Evolutionary conservation across 2,113 vertebrate genomes (phyloP).

Genomic region (Shinisaurus crocodilurus): DNA sequence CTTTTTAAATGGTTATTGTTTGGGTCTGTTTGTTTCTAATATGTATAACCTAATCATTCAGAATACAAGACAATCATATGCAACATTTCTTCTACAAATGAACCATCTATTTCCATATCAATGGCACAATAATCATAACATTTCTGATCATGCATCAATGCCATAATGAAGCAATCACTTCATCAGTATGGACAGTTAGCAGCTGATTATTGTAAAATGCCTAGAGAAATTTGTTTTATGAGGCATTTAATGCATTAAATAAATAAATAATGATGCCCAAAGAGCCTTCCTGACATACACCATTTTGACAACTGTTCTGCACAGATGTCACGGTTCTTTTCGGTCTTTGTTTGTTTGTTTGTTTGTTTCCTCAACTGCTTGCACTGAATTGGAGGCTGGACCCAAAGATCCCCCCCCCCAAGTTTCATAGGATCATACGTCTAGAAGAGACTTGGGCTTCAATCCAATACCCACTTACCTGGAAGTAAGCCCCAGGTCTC

Average conservation of each 20-base stretch:
- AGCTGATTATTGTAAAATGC: no score
- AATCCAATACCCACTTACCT: not conserved
- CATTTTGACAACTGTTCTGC: no score
- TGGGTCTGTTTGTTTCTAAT: not conserved
- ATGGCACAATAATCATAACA: not conserved
- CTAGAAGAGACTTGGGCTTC: not conserved
- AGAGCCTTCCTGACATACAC: not conserved
- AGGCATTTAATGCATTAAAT: no score
- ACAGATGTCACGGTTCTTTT: not conserved
- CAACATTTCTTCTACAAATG: not conserved
- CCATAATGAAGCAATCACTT: not conserved
- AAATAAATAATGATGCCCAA: not conserved
- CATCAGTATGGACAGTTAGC: not conserved
- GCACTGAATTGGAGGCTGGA: no score
- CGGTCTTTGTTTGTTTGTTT: not conserved
- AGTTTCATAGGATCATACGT: not conserved
- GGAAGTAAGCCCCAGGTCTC: not conserved
- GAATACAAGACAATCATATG: not conserved
- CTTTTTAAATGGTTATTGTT: not conserved
- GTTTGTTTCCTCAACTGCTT: not conserved
- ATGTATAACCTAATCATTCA: not conserved
- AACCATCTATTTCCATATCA: slow-evolving; percentile 6
- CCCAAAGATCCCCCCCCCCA: not conserved
- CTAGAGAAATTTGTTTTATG: no score
- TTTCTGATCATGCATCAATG: not conserved